Conservation (phyloP, 2,113 vertebrate genomes). For the Malaclemys terrapin region DNA sequence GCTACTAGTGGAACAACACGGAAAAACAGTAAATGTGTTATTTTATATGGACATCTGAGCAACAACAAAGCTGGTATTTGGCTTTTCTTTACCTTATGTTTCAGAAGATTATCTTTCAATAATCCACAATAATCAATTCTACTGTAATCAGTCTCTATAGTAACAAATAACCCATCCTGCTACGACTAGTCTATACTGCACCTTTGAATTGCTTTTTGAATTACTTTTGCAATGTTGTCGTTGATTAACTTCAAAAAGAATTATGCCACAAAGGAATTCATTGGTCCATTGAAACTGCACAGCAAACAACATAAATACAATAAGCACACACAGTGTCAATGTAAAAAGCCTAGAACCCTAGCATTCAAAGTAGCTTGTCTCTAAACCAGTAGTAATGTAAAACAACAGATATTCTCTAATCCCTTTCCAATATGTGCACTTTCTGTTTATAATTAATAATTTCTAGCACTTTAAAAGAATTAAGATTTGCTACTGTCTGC, state of each 20-base stretch:
- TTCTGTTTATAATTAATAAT: background rate
- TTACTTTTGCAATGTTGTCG: background rate
- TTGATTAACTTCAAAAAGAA: background rate
- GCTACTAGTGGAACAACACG: background rate
- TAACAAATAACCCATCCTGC: background rate
- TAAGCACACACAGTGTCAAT: background rate
- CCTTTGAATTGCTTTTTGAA: background rate
- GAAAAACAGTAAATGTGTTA: background rate
- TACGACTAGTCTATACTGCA: background rate
- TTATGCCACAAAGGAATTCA: background rate
- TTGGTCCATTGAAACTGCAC: background rate
- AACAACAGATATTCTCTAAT: slow-evolving; percentile 21
- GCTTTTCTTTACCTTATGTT: background rate
- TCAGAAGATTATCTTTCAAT: slow-evolving; percentile 29
- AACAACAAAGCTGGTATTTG: slow-evolving; percentile 13
- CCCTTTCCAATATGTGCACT: slow-evolving; percentile 4
- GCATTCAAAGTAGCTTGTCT: background rate
- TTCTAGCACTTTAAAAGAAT: background rate
- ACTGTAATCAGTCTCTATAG: background rate
- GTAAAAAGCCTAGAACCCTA: background rate
- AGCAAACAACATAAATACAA: background rate
- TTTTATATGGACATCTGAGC: slow-evolving; percentile 5
- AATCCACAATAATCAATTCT: background rate
- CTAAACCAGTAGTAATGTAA: background rate
- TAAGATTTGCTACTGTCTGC: slow-evolving; percentile 25